Evolutionary conservation across 2,797 vertebrate genomes (phyloP).

Genomic region (Sebastes itinus): DNA sequence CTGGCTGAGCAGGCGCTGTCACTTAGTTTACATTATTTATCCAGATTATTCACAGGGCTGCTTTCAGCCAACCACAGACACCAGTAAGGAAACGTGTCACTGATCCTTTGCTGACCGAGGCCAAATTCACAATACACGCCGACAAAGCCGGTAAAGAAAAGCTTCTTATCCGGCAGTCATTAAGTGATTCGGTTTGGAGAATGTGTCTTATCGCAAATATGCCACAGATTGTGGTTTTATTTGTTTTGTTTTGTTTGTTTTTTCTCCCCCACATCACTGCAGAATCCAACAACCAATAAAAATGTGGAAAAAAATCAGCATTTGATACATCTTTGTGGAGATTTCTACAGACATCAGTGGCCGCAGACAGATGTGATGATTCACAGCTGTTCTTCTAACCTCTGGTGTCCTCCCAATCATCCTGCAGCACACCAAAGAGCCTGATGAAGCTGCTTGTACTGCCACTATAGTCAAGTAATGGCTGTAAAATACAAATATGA

Average conservation of each 20-base stretch:
- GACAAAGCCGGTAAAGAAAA: constrained; percentile 14
- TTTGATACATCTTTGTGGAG: neutral
- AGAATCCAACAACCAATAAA: neutral
- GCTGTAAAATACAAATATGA: neutral
- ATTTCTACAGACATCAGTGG: neutral
- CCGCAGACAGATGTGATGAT: neutral
- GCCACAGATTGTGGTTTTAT: neutral
- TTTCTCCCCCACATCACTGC: neutral
- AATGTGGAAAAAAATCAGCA: neutral
- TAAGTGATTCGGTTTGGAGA: neutral
- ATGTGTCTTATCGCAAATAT: neutral
- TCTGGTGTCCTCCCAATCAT: constrained; percentile 17
- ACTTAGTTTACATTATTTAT: constrained; percentile 51
- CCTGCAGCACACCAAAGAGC: constrained; percentile 28
- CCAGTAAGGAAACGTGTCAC: constrained; percentile 26
- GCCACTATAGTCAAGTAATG: neutral
- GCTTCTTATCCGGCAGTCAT: constrained; percentile 1
- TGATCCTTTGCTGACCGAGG: constrained; percentile 37
- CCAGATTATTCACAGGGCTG: constrained; percentile 42
- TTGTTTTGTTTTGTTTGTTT: neutral
- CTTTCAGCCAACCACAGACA: constrained; percentile 18
- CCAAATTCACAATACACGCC: constrained; percentile 12
- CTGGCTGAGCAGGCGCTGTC: constrained; percentile 19
- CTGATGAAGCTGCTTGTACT: constrained; percentile 4
- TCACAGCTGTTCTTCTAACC: constrained; percentile 35